A percentile compares a stretch with the other conserved stretches of the same genome.
These are phyloP conservation scores for Yponomeuta sedellus DNA, from an alignment of 2,888 invertebrate species.

Conservation along the genomic window DNA sequence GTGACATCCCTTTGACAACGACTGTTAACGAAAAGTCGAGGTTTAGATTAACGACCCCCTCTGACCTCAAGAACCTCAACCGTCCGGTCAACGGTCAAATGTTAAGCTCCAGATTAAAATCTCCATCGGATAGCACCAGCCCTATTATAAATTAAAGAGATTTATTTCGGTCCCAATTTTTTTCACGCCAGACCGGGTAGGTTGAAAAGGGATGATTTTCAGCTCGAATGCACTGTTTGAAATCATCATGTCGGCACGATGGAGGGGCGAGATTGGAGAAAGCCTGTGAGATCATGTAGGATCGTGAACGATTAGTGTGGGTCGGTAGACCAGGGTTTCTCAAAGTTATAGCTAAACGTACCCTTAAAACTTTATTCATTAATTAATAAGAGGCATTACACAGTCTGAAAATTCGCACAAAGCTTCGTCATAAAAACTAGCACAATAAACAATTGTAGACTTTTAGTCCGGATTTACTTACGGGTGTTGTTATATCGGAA, in stretches of 20 bases:
- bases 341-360: not conserved
- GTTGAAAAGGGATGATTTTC: not conserved
- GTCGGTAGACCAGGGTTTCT: not conserved
- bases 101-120: not conserved
- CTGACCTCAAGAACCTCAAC: not conserved
- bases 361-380: not conserved
- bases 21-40: not conserved
- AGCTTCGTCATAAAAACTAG: too few species aligned
- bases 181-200: not conserved
- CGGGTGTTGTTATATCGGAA: too few species aligned
- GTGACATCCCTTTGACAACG: too few species aligned
- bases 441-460: too few species aligned
- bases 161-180: not conserved
- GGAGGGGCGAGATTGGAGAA: not conserved
- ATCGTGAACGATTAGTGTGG: not conserved
- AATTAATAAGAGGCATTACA: too few species aligned
- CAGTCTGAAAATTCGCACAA: not conserved
- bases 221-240: not conserved
- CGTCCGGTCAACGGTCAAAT: not conserved
- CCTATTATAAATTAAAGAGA: not conserved
- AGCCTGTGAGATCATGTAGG: not conserved
- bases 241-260: not conserved
- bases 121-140: not conserved
- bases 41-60: not conserved
- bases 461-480: too few species aligned